Base-by-base conservation (phyloP, 2,888 invertebrate genomes). In the Laspeyria flexula region DNA sequence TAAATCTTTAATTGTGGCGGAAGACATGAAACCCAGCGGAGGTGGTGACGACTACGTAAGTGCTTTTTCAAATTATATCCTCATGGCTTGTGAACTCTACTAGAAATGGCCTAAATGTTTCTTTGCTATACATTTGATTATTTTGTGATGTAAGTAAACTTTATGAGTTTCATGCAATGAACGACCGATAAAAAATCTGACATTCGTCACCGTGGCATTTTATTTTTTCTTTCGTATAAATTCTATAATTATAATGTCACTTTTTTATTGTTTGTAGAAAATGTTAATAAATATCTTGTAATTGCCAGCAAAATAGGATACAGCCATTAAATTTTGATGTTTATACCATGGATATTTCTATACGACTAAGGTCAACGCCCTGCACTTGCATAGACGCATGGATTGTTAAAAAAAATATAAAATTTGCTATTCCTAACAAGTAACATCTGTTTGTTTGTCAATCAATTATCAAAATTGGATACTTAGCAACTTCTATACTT, bases 1-100 rank as follows among this genome's bases (percentile, higher is more conserved):
- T 34, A 27, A 46, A 21, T 21, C 34, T 16, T 1, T 23, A 45
- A 43, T 51, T 44, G 53, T 51, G 51, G 55, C 62, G 25, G 59
- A 56, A 52, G 44, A 42, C 57, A 90, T 91, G 90, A 92, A 88
- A 71, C 89, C 89, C 12, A 81, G 83, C 63, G 87, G 86, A 52
- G 83, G 83, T 40, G 87, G 82, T 60, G 88, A 88, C 68, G 91
- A 90, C 68, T 91, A 83, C 74, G 91, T 91, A 78, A 85, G 89
- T 13, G 37, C 31, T n/a, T n/a, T n/a, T n/a, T n/a, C 31, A 21
- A 13, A 44, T 12, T 12, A 11, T 11, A 2, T 30, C 1, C 3
- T 11, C 2, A 2, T 30, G 3, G n/a, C 7, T 35, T 35, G n/a
- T 35, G 5, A n/a, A n/a, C n/a, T n/a, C n/a, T n/a, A n/a, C n/a